Base-by-base conservation (phyloP, 2,888 invertebrate genomes). In the Agonopterix arenella region DNA sequence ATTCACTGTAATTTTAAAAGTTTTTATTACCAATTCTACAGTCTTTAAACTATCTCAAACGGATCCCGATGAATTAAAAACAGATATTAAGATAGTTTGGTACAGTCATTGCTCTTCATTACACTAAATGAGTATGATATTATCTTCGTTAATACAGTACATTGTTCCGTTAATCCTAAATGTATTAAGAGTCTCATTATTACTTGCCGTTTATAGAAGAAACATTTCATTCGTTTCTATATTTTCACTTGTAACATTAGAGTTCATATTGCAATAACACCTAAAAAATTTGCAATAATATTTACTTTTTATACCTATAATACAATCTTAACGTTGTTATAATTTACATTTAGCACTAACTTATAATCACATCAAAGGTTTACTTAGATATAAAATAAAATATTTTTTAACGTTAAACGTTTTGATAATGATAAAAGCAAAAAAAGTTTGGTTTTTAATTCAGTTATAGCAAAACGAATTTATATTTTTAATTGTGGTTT, bases 21-120 rank as follows among this genome's bases (percentile, higher is more conserved):
- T 50, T 78, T 85, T 85, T 84, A 84, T 84, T 85, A 80, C 64
- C 70, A 84, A 84, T 71, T 72, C 86, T 86, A 86, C 84, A 74
- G 69, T 78, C 68, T 75, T 78, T 76, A 76, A 60, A 58, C 75
- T 78, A 75, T 73, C 73, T 66, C 64, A 72, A 80, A 79, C 72
- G 65, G 71, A 70, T 76, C 70, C 67, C 61, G 60, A 68, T 74
- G 62, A 71, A 66, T 77, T 75, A 60, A 72, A 76, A 76, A 80
- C 69, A 71, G 62, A 70, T 68, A 66, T 68, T 55, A 70, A 73
- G 68, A 64, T 56, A 68, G 53, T 50, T 76, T 75, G 68, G 75
- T 76, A 80, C 73, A 72, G 61, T 68, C 64, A 61, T 58, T 57
- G 28, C 5, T 28, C 18, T 47, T 52, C 48, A 62, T 70, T 66